These are phyloP conservation scores for Acrocephalus arundinaceus DNA, from an alignment of 2,113 vertebrate genomes.

Conservation along the genomic window DNA sequence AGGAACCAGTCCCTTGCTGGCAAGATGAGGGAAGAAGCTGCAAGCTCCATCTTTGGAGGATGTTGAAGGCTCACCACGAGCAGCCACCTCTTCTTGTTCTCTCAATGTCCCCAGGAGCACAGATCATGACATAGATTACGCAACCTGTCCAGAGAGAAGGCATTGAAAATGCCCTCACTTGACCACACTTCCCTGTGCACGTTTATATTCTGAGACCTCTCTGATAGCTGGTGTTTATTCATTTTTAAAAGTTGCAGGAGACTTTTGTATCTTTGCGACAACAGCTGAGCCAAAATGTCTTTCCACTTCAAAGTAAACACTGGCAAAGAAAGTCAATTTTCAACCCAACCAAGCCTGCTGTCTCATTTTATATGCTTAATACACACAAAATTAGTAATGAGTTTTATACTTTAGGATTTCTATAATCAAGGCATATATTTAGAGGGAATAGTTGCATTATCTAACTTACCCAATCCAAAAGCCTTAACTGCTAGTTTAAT, in stretches of 20 bases:
- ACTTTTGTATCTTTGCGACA: not conserved
- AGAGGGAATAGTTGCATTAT: not conserved
- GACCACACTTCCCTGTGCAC: not conserved
- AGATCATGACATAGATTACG: not conserved
- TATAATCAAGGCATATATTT: not conserved
- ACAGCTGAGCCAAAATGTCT: not conserved
- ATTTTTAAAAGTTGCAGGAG: not conserved
- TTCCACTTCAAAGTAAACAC: not conserved
- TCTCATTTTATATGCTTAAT: not conserved
- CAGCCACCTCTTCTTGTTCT: rapidly evolving
- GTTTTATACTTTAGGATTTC: not conserved
- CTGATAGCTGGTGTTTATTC: not conserved
- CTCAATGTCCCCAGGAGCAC: not conserved
- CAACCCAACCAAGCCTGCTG: not conserved
- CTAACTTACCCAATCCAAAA: not conserved
- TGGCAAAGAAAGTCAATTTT: not conserved
- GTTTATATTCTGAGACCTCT: not conserved
- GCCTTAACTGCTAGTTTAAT: not conserved
- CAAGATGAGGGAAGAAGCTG: not conserved
- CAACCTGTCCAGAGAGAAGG: not conserved
- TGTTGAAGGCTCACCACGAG: rapidly evolving
- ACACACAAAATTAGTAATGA: not conserved
- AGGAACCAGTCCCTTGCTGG: not conserved
- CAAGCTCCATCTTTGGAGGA: not conserved
- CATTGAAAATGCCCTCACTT: not conserved